Conservation (phyloP, 2,888 invertebrate species). For the Trachelus troglodyta region DNA sequence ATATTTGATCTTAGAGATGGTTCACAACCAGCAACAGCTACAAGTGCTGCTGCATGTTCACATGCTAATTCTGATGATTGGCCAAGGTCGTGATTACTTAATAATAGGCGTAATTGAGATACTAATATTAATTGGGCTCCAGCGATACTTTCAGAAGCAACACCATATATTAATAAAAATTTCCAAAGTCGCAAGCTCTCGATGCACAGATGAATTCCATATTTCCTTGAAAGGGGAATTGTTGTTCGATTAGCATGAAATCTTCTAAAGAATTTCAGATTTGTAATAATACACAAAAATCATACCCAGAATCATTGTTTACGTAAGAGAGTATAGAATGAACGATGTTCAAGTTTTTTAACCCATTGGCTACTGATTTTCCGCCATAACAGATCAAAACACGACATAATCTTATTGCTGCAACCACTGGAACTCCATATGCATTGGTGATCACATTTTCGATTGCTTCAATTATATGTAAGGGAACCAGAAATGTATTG, state of each 20-base stretch:
- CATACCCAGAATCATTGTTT: constrained; percentile 64
- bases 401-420: constrained; percentile 80
- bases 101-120: constrained; percentile 52
- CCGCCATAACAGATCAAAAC: constrained; percentile 70
- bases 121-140: constrained; percentile 48
- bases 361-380: constrained; percentile 46
- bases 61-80: constrained; percentile 51
- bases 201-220: constrained; percentile 46
- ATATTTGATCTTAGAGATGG: constrained; percentile 41
- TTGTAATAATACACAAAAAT: not conserved
- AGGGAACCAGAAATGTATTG: not conserved
- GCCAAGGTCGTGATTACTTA: constrained; percentile 52
- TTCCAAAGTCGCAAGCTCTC: constrained; percentile 60
- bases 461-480: constrained; percentile 33
- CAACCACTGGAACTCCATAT: constrained; percentile 76
- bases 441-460: constrained; percentile 66
- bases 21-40: constrained; percentile 46
- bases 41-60: constrained; percentile 57
- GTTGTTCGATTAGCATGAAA: constrained; percentile 4
- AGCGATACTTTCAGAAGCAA: constrained; percentile 50
- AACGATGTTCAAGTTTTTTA: constrained; percentile 66
- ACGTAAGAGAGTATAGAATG: constrained; percentile 71
- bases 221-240: constrained; percentile 32
- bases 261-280: not conserved
- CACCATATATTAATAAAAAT: constrained; percentile 43